Evolutionary conservation across 2,888 invertebrate genomes (phyloP), one percentile per base, ranked within the genome.

Genomic region (Euplexia lucipara): DNA sequence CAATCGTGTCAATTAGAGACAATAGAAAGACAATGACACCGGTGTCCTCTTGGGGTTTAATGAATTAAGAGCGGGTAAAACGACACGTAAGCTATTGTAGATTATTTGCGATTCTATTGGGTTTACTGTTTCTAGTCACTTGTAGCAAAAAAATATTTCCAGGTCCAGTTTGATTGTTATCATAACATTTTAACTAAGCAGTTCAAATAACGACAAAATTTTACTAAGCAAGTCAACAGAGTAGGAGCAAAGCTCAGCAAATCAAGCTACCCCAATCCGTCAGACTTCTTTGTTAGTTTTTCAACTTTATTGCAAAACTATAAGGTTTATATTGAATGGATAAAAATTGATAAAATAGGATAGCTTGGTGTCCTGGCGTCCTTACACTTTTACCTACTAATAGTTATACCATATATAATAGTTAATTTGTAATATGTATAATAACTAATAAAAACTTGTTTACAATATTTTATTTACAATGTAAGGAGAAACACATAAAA

Each of bases 391-490:
- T n/a, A 37, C 47, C 26, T 63, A 73, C 37, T 34, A 16, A 56
- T 49, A 26, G 22, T 48, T 54, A 72, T 53, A 44, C 37, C 44
- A 51, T 45, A 48, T 26, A 26, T 26, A 26, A 26, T 45, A 57
- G 20, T 44, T 58, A 68, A 16, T 60, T 53, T 45, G 56, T 56
- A 53, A 32, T 72, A 52, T 47, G n/a, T 52, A 20, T 59, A 39
- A 34, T 48, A 47, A 49, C 34, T 34, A 60, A 58, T 52, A 51
- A 64, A 52, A 65, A 48, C 45, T 64, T 70, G 65, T 58, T 64
- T 78, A 83, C 75, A 79, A 74, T 65, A 69, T 49, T 66, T 65
- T 84, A 85, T 83, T 74, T 84, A 84, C 85, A 81, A 65, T 48
- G 30, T 32, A 52, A 26, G 57, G 35, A 41, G 69, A 74, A 75